A percentile compares a stretch with the other conserved stretches of the same genome.
phyloP scores from a whole-genome alignment of 1,140 invertebrate species.

The Drosophila erecta region DNA sequence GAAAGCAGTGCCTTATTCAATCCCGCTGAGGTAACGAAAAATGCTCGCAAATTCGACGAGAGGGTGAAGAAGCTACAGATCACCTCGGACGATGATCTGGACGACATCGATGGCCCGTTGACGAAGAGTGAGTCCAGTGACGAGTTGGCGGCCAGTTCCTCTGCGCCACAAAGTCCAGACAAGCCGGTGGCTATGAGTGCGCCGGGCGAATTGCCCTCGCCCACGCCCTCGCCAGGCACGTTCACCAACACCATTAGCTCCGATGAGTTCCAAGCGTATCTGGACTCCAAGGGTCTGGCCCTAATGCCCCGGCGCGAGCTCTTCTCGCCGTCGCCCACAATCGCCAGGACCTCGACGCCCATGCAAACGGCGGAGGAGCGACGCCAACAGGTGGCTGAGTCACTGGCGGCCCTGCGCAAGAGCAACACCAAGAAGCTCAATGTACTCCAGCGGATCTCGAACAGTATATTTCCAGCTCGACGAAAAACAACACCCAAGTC shows the following conservation, averaged over 20 bases:
- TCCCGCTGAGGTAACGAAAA: slow-evolving; percentile 76
- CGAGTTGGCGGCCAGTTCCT: slow-evolving; percentile 40
- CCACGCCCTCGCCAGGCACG: slow-evolving; percentile 30
- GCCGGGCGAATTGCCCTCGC: background rate
- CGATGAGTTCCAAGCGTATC: slow-evolving; percentile 79
- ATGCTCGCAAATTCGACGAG: slow-evolving; percentile 83
- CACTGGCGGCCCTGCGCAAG: slow-evolving; percentile 53
- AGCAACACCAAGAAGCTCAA: slow-evolving; percentile 70
- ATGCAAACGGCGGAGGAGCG: slow-evolving; percentile 43
- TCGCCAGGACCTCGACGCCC: slow-evolving; percentile 3
- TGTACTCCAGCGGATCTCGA: slow-evolving; percentile 75
- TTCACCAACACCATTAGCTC: slow-evolving; percentile 83
- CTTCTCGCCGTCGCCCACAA: slow-evolving; percentile 13
- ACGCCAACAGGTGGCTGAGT: slow-evolving; percentile 46
- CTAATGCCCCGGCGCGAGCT: slow-evolving; percentile 63
- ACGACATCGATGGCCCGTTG: slow-evolving; percentile 77
- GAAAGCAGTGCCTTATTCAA: slow-evolving; percentile 58
- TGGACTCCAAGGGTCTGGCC: slow-evolving; percentile 74
- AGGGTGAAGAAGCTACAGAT: slow-evolving; percentile 79
- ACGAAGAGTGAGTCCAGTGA: slow-evolving; percentile 81
- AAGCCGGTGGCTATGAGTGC: slow-evolving; percentile 7
- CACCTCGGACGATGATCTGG: slow-evolving; percentile 81
- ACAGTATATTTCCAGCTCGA: slow-evolving; percentile 68
- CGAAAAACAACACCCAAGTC: slow-evolving; percentile 71
- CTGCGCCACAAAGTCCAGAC: slow-evolving; percentile 4